A percentile compares a stretch with the other conserved stretches of the same genome.
Conservation (phyloP, 2,113 vertebrate species). For the Oryzias javanicus region DNA sequence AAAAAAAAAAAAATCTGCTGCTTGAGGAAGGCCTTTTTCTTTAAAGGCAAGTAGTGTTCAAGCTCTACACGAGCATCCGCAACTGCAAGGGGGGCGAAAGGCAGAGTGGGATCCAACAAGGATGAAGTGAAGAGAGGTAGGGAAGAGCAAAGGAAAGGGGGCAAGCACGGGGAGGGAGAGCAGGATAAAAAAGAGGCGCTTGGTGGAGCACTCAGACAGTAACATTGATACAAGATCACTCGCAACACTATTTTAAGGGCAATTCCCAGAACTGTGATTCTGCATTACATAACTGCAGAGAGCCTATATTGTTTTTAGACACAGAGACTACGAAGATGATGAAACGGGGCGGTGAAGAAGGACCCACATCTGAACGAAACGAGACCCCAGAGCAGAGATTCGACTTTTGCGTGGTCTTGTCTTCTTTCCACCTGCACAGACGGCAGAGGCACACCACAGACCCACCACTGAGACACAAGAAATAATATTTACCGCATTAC, state of each 20-base stretch:
- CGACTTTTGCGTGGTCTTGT: neutral
- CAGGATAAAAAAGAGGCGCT: constrained; percentile 60
- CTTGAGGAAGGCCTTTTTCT: constrained; percentile 67
- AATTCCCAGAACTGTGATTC: constrained; percentile 76
- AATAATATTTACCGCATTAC: too few relatives aligned
- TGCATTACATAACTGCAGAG: constrained; percentile 73
- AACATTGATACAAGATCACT: constrained; percentile 71
- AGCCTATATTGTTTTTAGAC: constrained; percentile 71
- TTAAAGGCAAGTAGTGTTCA: constrained; percentile 49
- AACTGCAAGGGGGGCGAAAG: constrained; percentile 42
- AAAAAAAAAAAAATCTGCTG: constrained; percentile 17
- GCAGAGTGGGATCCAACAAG: constrained; percentile 52
- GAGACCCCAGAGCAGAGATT: constrained; percentile 15
- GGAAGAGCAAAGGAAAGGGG: constrained; percentile 67
- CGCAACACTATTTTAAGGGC: constrained; percentile 78
- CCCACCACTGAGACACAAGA: too few relatives aligned
- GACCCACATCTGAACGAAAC: constrained; percentile 41
- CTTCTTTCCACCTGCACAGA: too few relatives aligned
- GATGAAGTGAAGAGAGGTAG: constrained; percentile 51
- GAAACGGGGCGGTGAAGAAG: constrained; percentile 38
- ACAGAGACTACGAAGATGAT: constrained; percentile 59
- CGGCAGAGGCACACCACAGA: too few relatives aligned
- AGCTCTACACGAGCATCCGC: constrained; percentile 59
- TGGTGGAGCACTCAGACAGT: constrained; percentile 59
- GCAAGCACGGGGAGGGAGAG: constrained; percentile 64